Conservation (phyloP, 64 coral and sea anemone genomes). For the Stylophora pistillata region DNA sequence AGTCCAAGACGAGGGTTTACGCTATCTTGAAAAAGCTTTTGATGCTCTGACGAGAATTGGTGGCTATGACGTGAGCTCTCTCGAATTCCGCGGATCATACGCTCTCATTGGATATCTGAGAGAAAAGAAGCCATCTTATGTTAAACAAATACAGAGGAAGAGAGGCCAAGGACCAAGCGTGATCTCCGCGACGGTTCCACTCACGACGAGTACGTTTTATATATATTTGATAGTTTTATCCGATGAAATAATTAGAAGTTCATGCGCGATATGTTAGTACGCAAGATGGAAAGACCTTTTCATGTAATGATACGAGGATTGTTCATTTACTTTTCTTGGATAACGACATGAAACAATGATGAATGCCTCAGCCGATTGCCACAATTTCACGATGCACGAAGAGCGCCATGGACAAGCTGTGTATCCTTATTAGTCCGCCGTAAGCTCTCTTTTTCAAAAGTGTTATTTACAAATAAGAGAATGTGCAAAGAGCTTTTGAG, state of each 20-base stretch:
- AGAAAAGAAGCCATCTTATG: slow-evolving; percentile 19
- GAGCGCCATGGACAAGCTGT: too few species aligned
- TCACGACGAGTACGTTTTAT: not conserved
- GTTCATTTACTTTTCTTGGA: too few species aligned
- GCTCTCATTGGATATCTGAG: slow-evolving; percentile 28
- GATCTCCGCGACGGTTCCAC: slow-evolving; percentile 5
- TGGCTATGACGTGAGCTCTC: not conserved
- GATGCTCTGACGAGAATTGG: slow-evolving; percentile 5
- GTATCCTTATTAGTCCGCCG: too few species aligned
- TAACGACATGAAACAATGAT: too few species aligned
- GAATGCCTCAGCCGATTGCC: too few species aligned
- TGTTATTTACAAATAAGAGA: too few species aligned
- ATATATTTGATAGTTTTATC: not conserved
- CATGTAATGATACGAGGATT: too few species aligned
- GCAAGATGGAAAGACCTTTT: too few species aligned
- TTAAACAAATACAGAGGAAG: not conserved
- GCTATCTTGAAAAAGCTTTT: not conserved
- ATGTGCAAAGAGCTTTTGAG: too few species aligned
- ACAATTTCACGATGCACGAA: too few species aligned
- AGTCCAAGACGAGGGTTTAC: slow-evolving; percentile 24
- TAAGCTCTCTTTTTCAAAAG: too few species aligned
- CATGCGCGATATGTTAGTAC: not conserved
- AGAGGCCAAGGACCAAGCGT: slow-evolving; percentile 32
- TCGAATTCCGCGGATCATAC: slow-evolving; percentile 1
- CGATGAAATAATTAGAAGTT: not conserved